Conservation (phyloP, 2,113 vertebrate species). For the Tympanuchus pallidicinctus region DNA sequence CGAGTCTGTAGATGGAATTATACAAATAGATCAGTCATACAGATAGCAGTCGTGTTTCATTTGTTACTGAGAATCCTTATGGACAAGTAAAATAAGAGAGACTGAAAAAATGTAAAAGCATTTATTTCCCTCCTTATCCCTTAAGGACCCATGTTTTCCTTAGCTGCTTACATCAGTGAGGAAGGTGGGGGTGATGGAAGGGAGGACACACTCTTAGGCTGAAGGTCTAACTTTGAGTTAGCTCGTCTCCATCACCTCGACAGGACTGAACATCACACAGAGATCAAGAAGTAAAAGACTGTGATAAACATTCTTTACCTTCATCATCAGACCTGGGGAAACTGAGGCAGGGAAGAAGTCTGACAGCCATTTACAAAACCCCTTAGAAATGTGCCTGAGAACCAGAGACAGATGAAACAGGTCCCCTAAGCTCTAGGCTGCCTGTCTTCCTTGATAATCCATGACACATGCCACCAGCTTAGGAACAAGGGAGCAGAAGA, state of each 20-base stretch:
- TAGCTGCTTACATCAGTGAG: not conserved
- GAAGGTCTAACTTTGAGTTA: not conserved
- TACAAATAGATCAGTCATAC: conserved; percentile 90
- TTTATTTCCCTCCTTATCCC: conserved; percentile 81
- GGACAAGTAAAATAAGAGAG: conserved; percentile 84
- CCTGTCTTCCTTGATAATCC: not conserved
- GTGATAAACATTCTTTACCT: not conserved
- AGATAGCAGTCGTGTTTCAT: conserved; percentile 88
- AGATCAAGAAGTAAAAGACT: not conserved
- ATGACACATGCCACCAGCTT: not conserved
- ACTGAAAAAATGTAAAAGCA: conserved; percentile 86
- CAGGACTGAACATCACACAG: not conserved
- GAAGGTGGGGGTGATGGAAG: not conserved
- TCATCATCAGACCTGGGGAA: not conserved
- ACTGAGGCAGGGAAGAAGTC: conserved; percentile 17
- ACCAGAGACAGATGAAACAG: not conserved
- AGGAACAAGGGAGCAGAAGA: not conserved
- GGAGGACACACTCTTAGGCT: not conserved
- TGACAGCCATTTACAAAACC: not conserved
- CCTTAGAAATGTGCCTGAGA: not conserved
- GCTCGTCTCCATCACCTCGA: not conserved
- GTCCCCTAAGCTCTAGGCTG: conserved; percentile 13
- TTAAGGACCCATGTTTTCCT: conserved; percentile 82
- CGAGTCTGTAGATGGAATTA: conserved; percentile 84
- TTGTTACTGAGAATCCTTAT: conserved; percentile 92